A percentile compares a stretch with the other conserved stretches of the same genome.
Evolutionary conservation across 2,113 vertebrate genomes (phyloP).

Genomic region (Paradisaea rubra): DNA sequence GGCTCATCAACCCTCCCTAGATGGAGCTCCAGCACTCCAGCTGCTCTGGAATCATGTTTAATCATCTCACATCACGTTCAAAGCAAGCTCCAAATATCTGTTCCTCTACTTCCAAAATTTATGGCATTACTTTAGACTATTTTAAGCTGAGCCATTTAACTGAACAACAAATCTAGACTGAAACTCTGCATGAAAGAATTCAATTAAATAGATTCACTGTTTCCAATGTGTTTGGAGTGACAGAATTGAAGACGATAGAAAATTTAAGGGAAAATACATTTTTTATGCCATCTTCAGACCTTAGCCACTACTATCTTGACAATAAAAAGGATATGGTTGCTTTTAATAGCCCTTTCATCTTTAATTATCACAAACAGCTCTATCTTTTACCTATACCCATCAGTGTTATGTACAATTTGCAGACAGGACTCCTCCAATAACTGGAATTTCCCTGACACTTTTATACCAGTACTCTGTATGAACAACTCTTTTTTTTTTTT

Average conservation of each 20-base stretch:
- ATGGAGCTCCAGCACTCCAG: neutral
- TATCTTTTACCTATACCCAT: neutral
- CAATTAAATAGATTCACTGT: constrained; percentile 11
- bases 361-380: neutral
- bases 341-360: neutral
- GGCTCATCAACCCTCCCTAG: neutral
- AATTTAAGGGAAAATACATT: neutral
- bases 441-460: neutral
- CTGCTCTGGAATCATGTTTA: neutral
- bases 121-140: neutral
- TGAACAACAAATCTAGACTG: constrained; percentile 4
- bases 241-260: neutral
- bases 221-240: neutral
- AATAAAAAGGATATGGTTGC: neutral
- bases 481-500: neutral
- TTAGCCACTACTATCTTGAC: neutral
- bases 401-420: neutral
- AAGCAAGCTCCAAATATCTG: neutral
- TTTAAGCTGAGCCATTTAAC: neutral
- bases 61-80: neutral
- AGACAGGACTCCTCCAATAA: neutral
- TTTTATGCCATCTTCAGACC: neutral
- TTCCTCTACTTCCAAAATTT: neutral
- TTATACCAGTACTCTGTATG: neutral
- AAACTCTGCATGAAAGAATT: neutral